phyloP scores from a whole-genome alignment of 2,888 invertebrate species.

The Margaritifera margaritifera region DNA sequence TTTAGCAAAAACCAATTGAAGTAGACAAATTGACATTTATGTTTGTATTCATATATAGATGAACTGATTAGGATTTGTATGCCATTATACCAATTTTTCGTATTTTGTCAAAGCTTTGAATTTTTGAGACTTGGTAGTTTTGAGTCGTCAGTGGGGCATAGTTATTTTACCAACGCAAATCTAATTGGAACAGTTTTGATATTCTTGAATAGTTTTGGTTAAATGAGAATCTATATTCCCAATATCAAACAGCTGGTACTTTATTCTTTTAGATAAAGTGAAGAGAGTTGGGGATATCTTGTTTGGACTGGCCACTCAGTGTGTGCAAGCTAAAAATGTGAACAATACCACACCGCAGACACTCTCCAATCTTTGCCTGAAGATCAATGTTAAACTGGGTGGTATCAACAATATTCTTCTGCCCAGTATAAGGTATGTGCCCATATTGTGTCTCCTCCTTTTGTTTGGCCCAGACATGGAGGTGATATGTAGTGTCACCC shows the following conservation, averaged over 20 bases:
- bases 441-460: not conserved
- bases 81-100: no score
- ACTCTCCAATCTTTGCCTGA: slow-evolving; percentile 97
- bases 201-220: slow-evolving; percentile 9
- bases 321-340: slow-evolving; percentile 99
- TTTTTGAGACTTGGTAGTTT: no score
- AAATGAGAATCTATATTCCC: not conserved
- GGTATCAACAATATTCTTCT: slow-evolving; percentile 99
- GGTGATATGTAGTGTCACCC: no score
- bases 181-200: not conserved
- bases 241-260: not conserved
- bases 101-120: no score
- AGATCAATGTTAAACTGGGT: slow-evolving; percentile 99
- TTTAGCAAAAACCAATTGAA: no score
- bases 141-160: no score
- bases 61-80: no score
- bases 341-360: slow-evolving; percentile 99
- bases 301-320: slow-evolving; percentile 99
- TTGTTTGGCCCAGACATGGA: no score
- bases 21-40: no score
- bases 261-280: slow-evolving; percentile 86
- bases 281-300: slow-evolving; percentile 99
- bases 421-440: slow-evolving; percentile 90
- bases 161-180: not conserved
- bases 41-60: no score